Percentiles rank a stretch among this genome's conserved stretches.
Evolutionary conservation across 2,113 vertebrate species (phyloP).

Genomic region (Gallinago undulata): DNA sequence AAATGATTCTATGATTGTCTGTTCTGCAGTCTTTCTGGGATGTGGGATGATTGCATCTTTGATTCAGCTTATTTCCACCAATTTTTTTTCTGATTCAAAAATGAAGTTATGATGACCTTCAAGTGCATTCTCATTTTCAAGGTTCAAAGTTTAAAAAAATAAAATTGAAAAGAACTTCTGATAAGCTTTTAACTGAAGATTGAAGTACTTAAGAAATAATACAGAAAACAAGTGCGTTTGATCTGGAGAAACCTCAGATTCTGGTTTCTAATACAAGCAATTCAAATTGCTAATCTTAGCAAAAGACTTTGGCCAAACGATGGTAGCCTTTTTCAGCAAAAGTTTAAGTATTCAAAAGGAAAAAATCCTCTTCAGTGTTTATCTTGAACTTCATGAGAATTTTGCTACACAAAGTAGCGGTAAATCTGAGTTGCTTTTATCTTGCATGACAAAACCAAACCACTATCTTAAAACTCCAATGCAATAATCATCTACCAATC

Average conservation of each 20-base stretch:
- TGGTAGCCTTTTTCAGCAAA: background rate
- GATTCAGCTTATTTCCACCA: background rate
- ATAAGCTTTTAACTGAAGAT: background rate
- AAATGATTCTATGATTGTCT: no score
- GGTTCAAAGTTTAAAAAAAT: background rate
- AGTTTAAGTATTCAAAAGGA: background rate
- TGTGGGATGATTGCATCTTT: background rate
- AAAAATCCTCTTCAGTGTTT: background rate
- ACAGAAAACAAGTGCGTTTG: background rate
- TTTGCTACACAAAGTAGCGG: background rate
- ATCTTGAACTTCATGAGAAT: background rate
- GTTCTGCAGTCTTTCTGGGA: background rate
- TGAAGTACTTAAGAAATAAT: background rate
- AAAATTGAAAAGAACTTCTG: background rate
- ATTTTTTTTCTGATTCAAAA: background rate
- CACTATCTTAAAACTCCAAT: background rate
- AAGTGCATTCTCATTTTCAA: background rate
- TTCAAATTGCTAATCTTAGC: background rate
- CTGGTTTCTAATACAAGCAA: background rate
- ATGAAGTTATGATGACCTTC: background rate
- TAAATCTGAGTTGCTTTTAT: conserved; percentile 2
- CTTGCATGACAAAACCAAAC: background rate
- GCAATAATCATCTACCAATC: background rate
- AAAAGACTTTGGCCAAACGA: background rate
- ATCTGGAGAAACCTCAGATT: background rate